Conservation (phyloP, 2,888 invertebrate species). For the Dugesia japonica region DNA sequence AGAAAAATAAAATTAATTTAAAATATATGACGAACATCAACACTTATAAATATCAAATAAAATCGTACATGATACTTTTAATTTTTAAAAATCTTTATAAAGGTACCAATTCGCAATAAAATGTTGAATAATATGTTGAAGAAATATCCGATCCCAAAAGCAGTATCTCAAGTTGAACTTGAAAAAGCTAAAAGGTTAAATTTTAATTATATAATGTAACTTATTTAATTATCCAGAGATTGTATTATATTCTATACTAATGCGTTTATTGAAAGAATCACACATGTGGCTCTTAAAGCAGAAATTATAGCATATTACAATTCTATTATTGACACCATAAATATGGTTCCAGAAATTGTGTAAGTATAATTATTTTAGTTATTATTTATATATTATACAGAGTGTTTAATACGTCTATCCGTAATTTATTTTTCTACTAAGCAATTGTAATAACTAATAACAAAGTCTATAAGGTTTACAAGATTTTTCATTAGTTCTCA, state of each 20-base stretch:
- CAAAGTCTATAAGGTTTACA: too few species aligned
- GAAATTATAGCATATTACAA: conserved; percentile 45
- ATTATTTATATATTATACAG: too few species aligned
- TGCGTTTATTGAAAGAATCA: conserved; percentile 40
- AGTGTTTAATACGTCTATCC: too few species aligned
- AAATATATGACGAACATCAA: too few species aligned
- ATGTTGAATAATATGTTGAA: neutral
- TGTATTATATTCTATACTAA: conserved; percentile 31
- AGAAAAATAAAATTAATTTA: too few species aligned
- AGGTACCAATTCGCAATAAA: neutral
- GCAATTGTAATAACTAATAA: too few species aligned
- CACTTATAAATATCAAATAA: too few species aligned
- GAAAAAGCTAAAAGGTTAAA: neutral
- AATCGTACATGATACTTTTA: too few species aligned
- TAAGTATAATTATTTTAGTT: too few species aligned
- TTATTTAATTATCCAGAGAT: neutral
- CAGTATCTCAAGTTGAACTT: neutral
- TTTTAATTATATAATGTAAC: neutral
- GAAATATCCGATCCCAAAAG: neutral
- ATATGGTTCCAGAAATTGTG: conserved; percentile 45
- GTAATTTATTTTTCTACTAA: too few species aligned
- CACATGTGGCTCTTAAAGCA: conserved; percentile 43
- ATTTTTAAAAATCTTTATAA: too few species aligned
- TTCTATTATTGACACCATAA: conserved; percentile 42
- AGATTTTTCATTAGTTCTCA: too few species aligned